Evolutionary conservation across 2,797 vertebrate genomes (phyloP), one percentile per base, ranked within the genome.

Genomic region (Spea hammondii): DNA sequence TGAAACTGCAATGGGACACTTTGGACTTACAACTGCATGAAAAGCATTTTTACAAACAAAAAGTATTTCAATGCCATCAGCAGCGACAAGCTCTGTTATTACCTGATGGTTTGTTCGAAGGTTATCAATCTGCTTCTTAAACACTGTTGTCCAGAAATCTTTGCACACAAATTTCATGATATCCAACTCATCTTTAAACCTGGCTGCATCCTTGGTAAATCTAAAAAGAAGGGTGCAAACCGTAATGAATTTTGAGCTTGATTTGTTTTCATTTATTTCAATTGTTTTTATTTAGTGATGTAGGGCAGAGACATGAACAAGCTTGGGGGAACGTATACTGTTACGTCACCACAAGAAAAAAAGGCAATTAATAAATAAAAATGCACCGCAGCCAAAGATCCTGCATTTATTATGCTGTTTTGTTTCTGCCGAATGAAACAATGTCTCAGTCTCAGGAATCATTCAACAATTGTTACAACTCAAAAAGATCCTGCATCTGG

Each of bases 131-230:
- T 98, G 96, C 84, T 98, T 98, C 90, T 94, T 98, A 90, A 98
- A 98, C 69, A 97, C 94, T 48, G 94, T 94, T 77, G 96, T 98
- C 96, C 96, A 98, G 85, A 98, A 98, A 86, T 98, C 96, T 90
- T 98, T 98, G 85, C 97, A 98, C 88, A 98, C 92, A 85, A 98
- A 98, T 86, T 98, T 98, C 97, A 98, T 97, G 84, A 97, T 90
- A 86, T 98, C 97, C 84, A 98, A 91, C 86, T 98, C 97, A 83
- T 98, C 97, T 89, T 98, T 98, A 88, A 98, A 98, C 57, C 97
- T 94, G 8, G 95, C 91, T 6, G 95, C 95, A 86, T 98, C 96
- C 92, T 96, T 97, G 10, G 97, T 98, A 87, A 98, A 93, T 89
- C 97, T 98, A 85, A 70, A 82, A 72, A 76, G 72, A 75, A 47